phyloP scores from a whole-genome alignment of 1,140 invertebrate species.

The Ganaspis sp. region DNA sequence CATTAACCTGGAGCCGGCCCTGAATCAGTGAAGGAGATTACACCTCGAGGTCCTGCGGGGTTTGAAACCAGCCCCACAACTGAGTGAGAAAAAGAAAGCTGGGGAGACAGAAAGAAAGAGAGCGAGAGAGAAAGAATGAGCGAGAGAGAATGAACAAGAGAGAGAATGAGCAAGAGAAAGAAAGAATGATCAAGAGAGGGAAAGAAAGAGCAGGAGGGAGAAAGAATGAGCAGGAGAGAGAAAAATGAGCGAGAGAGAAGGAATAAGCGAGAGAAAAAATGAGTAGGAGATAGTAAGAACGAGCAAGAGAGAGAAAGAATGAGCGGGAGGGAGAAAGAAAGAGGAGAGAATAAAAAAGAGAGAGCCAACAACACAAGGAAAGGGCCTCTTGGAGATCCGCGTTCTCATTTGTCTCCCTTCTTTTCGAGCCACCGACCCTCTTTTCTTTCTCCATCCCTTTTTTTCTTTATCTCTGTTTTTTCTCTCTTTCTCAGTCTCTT shows the following conservation, averaged over 20 bases:
- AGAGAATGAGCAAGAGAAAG: too few species aligned
- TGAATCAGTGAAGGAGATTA: conserved; percentile 59
- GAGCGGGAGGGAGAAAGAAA: too few species aligned
- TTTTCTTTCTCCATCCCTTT: conserved; percentile 42
- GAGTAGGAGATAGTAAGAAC: conserved; percentile 33
- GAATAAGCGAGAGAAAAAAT: background rate
- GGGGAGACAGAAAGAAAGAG: conserved; percentile 31
- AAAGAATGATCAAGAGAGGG: too few species aligned
- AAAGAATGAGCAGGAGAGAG: too few species aligned
- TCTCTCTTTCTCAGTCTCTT: conserved; percentile 21
- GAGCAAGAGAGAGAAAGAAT: too few species aligned
- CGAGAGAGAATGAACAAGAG: too few species aligned
- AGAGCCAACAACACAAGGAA: background rate
- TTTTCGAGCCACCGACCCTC: conserved; percentile 28
- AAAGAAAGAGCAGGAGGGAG: too few species aligned
- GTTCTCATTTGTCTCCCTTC: conserved; percentile 44
- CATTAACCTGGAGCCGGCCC: conserved; percentile 28
- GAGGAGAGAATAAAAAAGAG: too few species aligned
- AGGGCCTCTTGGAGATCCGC: conserved; percentile 38
- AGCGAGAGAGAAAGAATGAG: too few species aligned
- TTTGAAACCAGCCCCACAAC: conserved; percentile 26
- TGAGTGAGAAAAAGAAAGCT: background rate
- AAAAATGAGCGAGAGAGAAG: too few species aligned
- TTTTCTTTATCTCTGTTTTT: conserved; percentile 24
- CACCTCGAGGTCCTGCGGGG: conserved; percentile 50